Conservation (phyloP, 2,888 invertebrate species). For the Scaptomyza tumidula region DNA sequence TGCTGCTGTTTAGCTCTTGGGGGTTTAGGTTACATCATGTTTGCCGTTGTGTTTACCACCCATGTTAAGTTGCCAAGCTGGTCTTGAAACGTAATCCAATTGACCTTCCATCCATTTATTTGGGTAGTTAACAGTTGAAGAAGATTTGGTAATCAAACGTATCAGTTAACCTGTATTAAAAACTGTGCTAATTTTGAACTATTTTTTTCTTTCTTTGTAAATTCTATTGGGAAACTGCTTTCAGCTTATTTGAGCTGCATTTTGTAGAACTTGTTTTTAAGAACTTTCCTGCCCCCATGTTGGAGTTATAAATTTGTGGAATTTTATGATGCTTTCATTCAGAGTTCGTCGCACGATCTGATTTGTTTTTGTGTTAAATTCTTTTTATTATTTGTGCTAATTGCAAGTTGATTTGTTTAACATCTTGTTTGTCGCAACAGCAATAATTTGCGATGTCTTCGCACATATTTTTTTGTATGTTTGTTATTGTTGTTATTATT, state of each 20-base stretch:
- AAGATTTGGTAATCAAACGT: constrained; percentile 27
- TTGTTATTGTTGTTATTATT: constrained; percentile 17
- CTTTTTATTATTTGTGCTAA: constrained; percentile 51
- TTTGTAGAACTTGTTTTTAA: not conserved
- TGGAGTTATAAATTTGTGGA: not conserved
- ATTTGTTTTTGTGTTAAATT: not conserved
- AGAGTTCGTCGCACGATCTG: not conserved
- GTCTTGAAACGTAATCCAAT: constrained; percentile 57
- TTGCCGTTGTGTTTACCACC: constrained; percentile 56
- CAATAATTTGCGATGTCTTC: constrained; percentile 47
- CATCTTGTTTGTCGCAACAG: constrained; percentile 41
- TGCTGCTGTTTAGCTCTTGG: constrained; percentile 60
- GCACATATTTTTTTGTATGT: constrained; percentile 31
- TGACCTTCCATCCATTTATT: constrained; percentile 60
- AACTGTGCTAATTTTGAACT: not conserved
- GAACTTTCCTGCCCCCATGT: not conserved
- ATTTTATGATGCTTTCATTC: not conserved
- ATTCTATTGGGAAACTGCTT: constrained; percentile 5
- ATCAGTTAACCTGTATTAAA: constrained; percentile 10
- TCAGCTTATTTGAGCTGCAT: constrained; percentile 1
- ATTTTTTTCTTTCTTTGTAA: not conserved
- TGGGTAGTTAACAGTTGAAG: not conserved
- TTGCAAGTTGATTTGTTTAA: constrained; percentile 39
- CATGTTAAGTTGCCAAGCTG: constrained; percentile 33
- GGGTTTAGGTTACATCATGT: constrained; percentile 67